These are phyloP conservation scores for Egretta garzetta DNA, from an alignment of 2,113 vertebrate genomes.

Conservation along the genomic window DNA sequence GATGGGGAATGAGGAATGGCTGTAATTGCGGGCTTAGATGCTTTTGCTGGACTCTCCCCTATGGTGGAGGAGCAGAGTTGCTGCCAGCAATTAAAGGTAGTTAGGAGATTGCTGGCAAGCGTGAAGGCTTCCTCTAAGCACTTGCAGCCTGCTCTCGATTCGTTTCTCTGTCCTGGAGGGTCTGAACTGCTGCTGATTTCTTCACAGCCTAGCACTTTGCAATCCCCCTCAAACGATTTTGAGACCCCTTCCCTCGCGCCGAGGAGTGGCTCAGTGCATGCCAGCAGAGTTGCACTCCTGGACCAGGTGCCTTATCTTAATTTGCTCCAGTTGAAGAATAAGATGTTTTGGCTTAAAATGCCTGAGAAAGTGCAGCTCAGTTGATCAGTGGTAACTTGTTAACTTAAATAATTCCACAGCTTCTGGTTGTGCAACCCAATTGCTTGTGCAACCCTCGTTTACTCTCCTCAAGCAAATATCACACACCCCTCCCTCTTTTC, in stretches of 20 bases:
- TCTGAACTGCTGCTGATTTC: background rate
- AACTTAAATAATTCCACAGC: background rate
- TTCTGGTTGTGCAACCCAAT: background rate
- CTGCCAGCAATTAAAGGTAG: background rate
- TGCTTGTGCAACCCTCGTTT: background rate
- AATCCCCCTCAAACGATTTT: background rate
- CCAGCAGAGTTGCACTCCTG: background rate
- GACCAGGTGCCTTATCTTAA: background rate
- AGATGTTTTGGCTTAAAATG: background rate
- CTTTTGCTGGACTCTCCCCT: background rate
- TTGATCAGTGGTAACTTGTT: background rate
- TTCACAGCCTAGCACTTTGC: background rate
- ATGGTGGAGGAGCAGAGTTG: background rate
- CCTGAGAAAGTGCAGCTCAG: background rate
- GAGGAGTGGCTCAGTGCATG: fast-evolving
- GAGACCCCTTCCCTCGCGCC: background rate
- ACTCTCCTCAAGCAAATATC: background rate
- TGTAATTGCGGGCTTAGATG: background rate
- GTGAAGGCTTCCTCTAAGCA: background rate
- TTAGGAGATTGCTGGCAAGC: background rate
- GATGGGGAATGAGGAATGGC: background rate
- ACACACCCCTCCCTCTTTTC: background rate
- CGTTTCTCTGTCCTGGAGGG: background rate
- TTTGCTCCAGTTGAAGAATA: background rate
- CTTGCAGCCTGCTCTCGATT: background rate